Evolutionary conservation across 2,113 vertebrate species (phyloP).

Genomic region (Lagopus leucura): DNA sequence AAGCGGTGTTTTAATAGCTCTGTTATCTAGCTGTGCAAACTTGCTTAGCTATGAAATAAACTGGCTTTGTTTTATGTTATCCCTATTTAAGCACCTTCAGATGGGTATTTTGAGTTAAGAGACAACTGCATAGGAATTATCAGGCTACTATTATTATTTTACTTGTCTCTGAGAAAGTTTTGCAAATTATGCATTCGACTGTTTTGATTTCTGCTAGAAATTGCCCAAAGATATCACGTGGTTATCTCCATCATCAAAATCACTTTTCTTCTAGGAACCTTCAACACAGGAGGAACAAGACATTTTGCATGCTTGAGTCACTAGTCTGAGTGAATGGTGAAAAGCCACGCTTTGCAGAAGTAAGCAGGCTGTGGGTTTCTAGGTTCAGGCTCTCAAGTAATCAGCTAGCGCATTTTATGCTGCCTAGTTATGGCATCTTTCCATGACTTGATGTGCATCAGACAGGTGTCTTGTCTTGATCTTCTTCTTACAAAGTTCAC

Average conservation of each 20-base stretch:
- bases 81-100: background rate
- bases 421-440: background rate
- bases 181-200: background rate
- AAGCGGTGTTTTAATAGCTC: background rate
- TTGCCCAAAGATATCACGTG: background rate
- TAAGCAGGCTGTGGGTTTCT: background rate
- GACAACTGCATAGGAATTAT: background rate
- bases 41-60: background rate
- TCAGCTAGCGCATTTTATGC: background rate
- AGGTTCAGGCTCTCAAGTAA: background rate
- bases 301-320: background rate
- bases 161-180: background rate
- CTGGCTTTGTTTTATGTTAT: background rate
- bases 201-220: background rate
- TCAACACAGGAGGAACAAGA: background rate
- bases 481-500: background rate
- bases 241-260: background rate
- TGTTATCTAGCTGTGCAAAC: background rate
- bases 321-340: background rate
- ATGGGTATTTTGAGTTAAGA: background rate
- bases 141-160: background rate
- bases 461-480: fast-evolving
- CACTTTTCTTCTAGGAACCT: background rate
- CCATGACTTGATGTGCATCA: background rate
- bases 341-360: background rate